Evolutionary conservation across 2,888 invertebrate genomes (phyloP).

Genomic region (Rotaria socialis): DNA sequence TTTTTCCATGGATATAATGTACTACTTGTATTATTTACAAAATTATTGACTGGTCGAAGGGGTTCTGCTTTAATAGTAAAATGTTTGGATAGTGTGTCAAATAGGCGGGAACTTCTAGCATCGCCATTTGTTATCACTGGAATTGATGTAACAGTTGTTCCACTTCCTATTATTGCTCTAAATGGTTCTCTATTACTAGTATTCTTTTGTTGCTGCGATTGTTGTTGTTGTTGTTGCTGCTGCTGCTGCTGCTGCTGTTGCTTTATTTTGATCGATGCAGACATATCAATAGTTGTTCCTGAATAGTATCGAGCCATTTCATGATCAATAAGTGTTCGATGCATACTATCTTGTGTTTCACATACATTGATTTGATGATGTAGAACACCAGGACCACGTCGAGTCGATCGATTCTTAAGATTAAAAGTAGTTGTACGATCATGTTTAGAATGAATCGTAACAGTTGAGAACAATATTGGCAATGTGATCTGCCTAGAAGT

Average conservation of each 20-base stretch:
- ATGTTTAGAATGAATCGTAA: neutral
- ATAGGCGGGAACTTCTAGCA: neutral
- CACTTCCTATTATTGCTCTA: neutral
- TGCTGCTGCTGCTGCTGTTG: neutral
- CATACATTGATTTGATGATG: neutral
- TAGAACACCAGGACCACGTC: neutral
- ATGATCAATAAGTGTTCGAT: neutral
- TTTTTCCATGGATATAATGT: neutral
- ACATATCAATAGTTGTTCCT: neutral
- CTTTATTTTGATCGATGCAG: neutral
- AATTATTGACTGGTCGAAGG: neutral
- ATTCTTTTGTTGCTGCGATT: neutral
- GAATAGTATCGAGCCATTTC: neutral
- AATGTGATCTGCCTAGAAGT: neutral
- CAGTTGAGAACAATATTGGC: neutral
- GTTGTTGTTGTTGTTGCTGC: too few species aligned
- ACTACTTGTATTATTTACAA: neutral
- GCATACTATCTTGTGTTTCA: neutral
- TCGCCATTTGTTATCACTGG: neutral
- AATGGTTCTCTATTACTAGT: neutral
- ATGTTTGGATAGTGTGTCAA: neutral
- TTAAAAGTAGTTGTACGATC: neutral
- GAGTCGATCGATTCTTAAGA: neutral
- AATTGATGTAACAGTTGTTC: neutral
- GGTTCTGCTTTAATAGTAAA: constrained; percentile 18